Percentiles rank a stretch among this genome's conserved stretches.
Conservation (phyloP, 2,888 invertebrate species). For the Calephelis perditalis region DNA sequence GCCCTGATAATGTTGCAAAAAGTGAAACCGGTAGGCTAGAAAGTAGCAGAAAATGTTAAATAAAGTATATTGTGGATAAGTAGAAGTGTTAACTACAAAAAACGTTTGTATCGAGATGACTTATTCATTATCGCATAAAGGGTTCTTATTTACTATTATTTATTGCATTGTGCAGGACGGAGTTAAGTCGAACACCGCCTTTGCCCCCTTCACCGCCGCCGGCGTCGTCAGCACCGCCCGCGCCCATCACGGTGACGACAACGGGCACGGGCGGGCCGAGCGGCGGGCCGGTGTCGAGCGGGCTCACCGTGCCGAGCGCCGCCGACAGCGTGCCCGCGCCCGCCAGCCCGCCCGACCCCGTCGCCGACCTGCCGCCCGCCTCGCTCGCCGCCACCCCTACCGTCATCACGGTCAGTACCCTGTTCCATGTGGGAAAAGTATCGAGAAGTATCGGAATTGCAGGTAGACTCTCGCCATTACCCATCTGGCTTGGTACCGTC, state of each 20-base stretch:
- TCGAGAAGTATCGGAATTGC: too few relatives aligned
- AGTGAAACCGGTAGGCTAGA: too few relatives aligned
- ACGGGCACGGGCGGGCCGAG: constrained; percentile 32
- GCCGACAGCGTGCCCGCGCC: constrained; percentile 33
- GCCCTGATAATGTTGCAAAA: too few relatives aligned
- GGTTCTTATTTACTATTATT: neutral
- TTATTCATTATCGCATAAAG: too few relatives aligned
- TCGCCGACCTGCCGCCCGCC: constrained; percentile 21
- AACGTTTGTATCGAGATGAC: too few relatives aligned
- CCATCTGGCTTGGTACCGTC: too few relatives aligned
- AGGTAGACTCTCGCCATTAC: too few relatives aligned
- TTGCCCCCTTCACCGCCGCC: constrained; percentile 64
- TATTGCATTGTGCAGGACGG: constrained; percentile 41
- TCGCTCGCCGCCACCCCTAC: constrained; percentile 15
- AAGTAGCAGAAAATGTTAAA: too few relatives aligned
- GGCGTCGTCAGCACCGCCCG: constrained; percentile 54
- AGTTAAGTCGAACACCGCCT: constrained; percentile 55
- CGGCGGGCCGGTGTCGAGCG: constrained; percentile 31
- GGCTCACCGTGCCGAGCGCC: constrained; percentile 29
- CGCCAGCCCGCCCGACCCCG: constrained; percentile 18
- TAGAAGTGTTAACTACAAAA: too few relatives aligned
- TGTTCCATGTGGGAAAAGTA: too few relatives aligned
- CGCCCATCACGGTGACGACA: constrained; percentile 38
- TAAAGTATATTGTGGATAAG: too few relatives aligned
- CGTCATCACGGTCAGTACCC: neutral